phyloP scores from a whole-genome alignment of 53 echinoderm and acorn worm genomes.

The Crossaster papposus region DNA sequence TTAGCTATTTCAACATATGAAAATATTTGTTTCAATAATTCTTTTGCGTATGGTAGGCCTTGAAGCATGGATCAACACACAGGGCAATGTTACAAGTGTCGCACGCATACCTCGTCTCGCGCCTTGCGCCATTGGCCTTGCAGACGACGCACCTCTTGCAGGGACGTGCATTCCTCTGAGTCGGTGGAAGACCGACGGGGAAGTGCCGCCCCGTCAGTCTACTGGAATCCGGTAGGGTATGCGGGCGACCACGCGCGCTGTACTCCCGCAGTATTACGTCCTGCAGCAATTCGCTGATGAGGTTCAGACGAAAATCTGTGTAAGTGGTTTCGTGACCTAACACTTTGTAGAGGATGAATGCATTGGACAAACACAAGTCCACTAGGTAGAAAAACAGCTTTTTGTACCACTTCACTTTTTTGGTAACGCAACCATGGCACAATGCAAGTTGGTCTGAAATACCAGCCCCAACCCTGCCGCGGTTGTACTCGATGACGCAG shows the following conservation, averaged over 20 bases:
- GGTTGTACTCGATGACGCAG: too few species aligned
- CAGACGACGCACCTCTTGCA: neutral
- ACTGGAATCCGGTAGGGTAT: neutral
- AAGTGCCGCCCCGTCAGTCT: neutral
- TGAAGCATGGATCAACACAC: neutral
- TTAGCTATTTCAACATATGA: too few species aligned
- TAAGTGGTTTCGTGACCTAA: too few species aligned
- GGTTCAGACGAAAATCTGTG: neutral
- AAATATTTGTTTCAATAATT: too few species aligned
- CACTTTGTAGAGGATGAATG: neutral
- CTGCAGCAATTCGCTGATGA: neutral
- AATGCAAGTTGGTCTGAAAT: neutral
- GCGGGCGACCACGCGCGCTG: neutral
- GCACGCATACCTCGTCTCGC: neutral
- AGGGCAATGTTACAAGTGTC: neutral
- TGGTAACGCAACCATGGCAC: neutral
- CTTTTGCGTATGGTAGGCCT: too few species aligned
- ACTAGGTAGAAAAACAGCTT: neutral
- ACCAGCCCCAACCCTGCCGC: neutral
- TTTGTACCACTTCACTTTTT: slow-evolving; percentile 1
- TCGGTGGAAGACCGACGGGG: neutral
- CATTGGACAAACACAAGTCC: neutral
- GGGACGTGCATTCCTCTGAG: neutral
- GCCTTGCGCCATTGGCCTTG: neutral
- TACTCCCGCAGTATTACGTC: neutral